These are phyloP conservation scores for Otus sunia DNA, from an alignment of 2,113 vertebrate species.

Conservation along the genomic window DNA sequence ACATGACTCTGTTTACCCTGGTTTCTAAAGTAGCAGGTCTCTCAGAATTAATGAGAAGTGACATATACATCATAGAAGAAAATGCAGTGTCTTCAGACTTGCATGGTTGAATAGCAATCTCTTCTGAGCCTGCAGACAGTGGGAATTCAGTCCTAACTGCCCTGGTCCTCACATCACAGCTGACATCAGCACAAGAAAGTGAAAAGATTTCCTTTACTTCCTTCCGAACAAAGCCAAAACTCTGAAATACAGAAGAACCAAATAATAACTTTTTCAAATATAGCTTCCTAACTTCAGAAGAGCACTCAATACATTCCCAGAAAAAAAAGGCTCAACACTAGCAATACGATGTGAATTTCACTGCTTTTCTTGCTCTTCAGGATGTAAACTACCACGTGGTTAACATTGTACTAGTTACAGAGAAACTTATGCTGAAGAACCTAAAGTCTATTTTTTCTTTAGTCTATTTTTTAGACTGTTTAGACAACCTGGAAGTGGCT, in stretches of 20 bases:
- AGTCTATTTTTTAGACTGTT: too few relatives aligned
- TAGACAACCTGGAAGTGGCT: not conserved
- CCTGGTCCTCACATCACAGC: not conserved
- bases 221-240: not conserved
- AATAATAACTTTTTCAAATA: not conserved
- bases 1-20: conserved; percentile 74
- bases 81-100: conserved; percentile 64
- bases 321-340: not conserved
- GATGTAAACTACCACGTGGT: accelerated
- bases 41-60: conserved; percentile 79
- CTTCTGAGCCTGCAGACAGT: conserved; percentile 6
- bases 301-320: not conserved
- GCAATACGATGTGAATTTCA: not conserved
- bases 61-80: conserved; percentile 72
- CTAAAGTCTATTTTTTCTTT: too few relatives aligned
- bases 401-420: not conserved
- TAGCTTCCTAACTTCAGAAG: not conserved
- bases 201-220: not conserved
- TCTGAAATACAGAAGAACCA: not conserved
- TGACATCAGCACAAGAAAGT: not conserved
- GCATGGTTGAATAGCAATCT: conserved; percentile 61
- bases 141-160: not conserved
- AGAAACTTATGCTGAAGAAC: not conserved
- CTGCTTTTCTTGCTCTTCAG: not conserved
- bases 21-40: conserved; percentile 72